Evolutionary conservation across 2,113 vertebrate genomes (phyloP), one percentile per base, ranked within the genome.

Genomic region (Isichthys henryi): DNA sequence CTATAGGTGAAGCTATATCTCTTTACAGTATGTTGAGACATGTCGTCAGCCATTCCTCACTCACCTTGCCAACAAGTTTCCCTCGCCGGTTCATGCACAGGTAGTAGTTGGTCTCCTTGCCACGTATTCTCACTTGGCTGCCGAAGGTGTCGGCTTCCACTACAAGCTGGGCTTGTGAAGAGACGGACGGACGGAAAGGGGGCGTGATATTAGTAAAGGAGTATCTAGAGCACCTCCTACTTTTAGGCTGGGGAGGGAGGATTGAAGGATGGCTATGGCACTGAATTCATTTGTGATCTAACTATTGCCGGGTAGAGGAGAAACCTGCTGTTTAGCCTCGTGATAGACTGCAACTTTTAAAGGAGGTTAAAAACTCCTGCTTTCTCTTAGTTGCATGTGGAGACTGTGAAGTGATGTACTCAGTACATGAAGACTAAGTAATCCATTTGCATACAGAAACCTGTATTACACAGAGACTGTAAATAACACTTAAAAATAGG

Each of bases 101-200:
- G 95, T 97, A 97, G 95, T 96, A 97, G 89, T 97, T 97, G 48
- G 96, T 97, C 95, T 97, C 96, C 91, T 96, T 97, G 93, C 97
- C 97, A 94, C 96, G 96, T 95, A 97, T 97, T 95, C 96, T 96
- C 94, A 97, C 97, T 95, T 97, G 97, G 93, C 97, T 97, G 91
- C 97, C 97, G 90, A 97, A 97, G 92, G 97, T 97, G 93, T 97
- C 97, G 88, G 97, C 97, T 95, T 97, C 97, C 95, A 97, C 97
- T 94, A 97, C 96, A 94, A 97, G 97, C 96, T 97, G 97, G 95
- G 97, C 97, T 97, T 97, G 92, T 95, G 96, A 96, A 96, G 92
- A 92, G 90, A 90, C 77, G 17, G 82, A 8, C 74, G n/a, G 82
- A 45, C 90, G 92, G 88, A 90, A 70, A 52, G 85, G 50, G 48